Conservation (phyloP, 2,113 vertebrate species). For the Tragelaphus strepsiceros region DNA sequence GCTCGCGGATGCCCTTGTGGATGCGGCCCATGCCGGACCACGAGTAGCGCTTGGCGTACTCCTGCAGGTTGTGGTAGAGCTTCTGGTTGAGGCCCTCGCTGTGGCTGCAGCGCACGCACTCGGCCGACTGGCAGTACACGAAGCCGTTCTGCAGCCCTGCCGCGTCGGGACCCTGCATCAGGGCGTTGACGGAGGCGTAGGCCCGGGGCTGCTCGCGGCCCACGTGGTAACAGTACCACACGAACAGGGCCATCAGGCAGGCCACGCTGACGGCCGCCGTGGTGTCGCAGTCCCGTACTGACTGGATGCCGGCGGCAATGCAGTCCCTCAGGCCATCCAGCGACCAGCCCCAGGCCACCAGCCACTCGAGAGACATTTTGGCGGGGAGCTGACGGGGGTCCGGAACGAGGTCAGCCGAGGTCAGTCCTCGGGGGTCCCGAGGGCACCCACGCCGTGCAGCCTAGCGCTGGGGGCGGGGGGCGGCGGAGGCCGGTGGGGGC, state of each 20-base stretch:
- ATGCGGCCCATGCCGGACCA: constrained; percentile 99
- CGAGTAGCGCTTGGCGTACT: constrained; percentile 98
- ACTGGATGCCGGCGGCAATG: constrained; percentile 91
- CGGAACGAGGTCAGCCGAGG: constrained; percentile 1
- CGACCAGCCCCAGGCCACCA: constrained; percentile 88
- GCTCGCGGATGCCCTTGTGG: constrained; percentile 95
- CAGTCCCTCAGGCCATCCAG: constrained; percentile 91
- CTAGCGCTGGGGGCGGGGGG: neutral
- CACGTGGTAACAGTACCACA: constrained; percentile 99
- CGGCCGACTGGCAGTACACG: constrained; percentile 90
- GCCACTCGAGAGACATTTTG: constrained; percentile 82
- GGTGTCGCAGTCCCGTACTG: constrained; percentile 91
- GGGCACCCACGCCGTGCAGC: constrained; percentile 73
- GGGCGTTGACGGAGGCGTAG: constrained; percentile 77
- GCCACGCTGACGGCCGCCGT: constrained; percentile 85
- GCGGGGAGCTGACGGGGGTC: neutral
- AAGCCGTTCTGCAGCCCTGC: constrained; percentile 90
- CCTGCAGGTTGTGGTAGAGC: constrained; percentile 97
- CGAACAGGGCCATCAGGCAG: constrained; percentile 90
- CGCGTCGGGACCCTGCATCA: constrained; percentile 78
- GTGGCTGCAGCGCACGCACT: constrained; percentile 90
- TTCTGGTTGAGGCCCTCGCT: constrained; percentile 94
- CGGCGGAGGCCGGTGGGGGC: constrained; percentile 48
- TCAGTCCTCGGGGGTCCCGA: constrained; percentile 68
- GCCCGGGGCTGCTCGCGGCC: constrained; percentile 91